Base-by-base conservation (phyloP, 2,113 vertebrate species). In the Aix galericulata region DNA sequence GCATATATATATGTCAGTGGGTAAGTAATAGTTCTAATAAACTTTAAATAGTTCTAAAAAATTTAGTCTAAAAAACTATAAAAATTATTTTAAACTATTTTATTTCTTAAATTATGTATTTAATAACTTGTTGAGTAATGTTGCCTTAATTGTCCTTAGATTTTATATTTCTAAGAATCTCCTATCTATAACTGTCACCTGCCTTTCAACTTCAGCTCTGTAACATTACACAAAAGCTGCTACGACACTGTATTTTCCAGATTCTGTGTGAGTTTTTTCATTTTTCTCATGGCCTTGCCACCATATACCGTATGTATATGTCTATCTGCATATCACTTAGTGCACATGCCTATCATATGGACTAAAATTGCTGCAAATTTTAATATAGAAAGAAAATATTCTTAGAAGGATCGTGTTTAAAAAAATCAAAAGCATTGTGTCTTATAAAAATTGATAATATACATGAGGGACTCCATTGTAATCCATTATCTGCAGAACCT, bases 401-500 rank as follows among this genome's bases (percentile, higher is more conserved):
- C 38, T 62, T 56, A 82, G 48, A 81, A 91, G 5, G 22, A 62
- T 31, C 76, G 16, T 50, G 38, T 50, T 79, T 82, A 17, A 89
- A 82, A 68, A 21, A 85, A 55, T 58, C 31, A 80, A 17, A 42
- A 77, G 36, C 77, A 63, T 55, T 52, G 15, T 36, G 18, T 75
- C 80, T 87, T 93, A 74, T 63, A 67, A 72, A 92, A 95, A 91
- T 25, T 10, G 42, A 44, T 75, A 89, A 89, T 42, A 56, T 32
- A 84, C 81, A 64, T 72, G 29, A 83, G 79, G 86, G 60, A 46
- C 13, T 81, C 12, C 13, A 2, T 52, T 91, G 59, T 88, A 82
- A 95, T 80, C 38, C 58, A 66, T 91, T 95, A 82, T 91, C 77
- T 82, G 48, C 44, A 82, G 81, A 85, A 97, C 55, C 62, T 76